These are phyloP conservation scores for cattle (Bos taurus) DNA, from an alignment of 2,113 vertebrate species.

Conservation along the genomic window ARS-UCD2.0 NC_037332.1:3192501-3193000, in stretches of 20 bases:
- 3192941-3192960: no score
- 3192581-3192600: not conserved
- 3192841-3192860: not conserved
- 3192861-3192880: rapidly evolving
- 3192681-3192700: no score
- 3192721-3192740: no score
- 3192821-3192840: not conserved
- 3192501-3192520: not conserved
- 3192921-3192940: no score
- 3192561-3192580: not conserved
- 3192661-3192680: not conserved
- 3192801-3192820: not conserved
- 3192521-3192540: not conserved
- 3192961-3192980: no score
- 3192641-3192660: not conserved
- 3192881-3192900: not conserved
- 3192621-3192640: not conserved
- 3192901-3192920: no score
- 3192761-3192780: no score
- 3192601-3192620: not conserved
- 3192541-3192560: not conserved
- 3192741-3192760: no score
- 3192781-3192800: no score
- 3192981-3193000: no score
- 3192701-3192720: no score